Conservation (phyloP, 2,113 vertebrate species). For the Cavia aperea region DNA sequence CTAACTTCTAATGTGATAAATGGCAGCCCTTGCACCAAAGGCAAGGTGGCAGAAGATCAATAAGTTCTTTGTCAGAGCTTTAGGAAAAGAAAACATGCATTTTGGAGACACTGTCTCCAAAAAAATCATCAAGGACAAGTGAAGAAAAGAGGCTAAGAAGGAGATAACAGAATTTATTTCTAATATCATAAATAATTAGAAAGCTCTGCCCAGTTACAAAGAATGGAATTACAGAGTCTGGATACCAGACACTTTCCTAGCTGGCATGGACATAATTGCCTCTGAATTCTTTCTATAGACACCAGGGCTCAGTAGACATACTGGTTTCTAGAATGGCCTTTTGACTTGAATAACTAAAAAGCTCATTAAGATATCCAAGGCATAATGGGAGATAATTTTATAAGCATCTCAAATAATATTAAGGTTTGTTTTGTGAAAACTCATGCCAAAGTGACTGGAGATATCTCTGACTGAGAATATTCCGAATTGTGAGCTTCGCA, state of each 20-base stretch:
- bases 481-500: background rate
- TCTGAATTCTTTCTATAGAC: background rate
- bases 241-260: background rate
- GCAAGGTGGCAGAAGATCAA: background rate
- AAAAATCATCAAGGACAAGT: background rate
- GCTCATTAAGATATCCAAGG: background rate
- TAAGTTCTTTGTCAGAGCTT: background rate
- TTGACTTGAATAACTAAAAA: background rate
- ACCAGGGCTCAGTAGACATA: background rate
- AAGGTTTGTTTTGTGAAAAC: background rate
- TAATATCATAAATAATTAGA: background rate
- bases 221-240: background rate
- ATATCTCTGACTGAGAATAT: background rate
- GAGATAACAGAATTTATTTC: background rate
- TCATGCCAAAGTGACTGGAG: background rate
- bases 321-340: background rate
- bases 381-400: background rate
- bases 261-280: background rate
- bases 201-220: background rate
- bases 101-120: background rate
- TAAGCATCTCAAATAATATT: background rate
- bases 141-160: background rate
- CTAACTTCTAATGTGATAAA: background rate
- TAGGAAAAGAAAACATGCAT: background rate
- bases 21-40: background rate